phyloP scores from a whole-genome alignment of 2,888 invertebrate species.

The Polyploca ridens region DNA sequence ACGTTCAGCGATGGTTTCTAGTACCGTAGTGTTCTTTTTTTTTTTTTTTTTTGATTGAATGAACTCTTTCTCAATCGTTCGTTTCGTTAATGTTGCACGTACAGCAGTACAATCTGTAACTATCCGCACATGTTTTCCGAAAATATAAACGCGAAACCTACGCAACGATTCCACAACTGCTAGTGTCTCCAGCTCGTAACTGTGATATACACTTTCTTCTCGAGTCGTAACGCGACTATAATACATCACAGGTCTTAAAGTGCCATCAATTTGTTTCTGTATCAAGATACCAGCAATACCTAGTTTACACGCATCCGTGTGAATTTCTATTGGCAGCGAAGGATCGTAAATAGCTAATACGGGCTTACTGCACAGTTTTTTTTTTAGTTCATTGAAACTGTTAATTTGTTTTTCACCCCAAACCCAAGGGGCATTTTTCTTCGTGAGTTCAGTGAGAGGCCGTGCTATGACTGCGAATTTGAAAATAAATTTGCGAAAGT shows the following conservation, averaged over 20 bases:
- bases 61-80: constrained; percentile 3
- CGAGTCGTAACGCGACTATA: constrained; percentile 41
- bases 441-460: constrained; percentile 33
- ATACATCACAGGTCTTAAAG: constrained; percentile 36
- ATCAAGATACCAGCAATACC: constrained; percentile 42
- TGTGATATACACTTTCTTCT: constrained; percentile 44
- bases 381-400: constrained; percentile 29
- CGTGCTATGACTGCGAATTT: constrained; percentile 38
- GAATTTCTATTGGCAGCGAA: constrained; percentile 16
- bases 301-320: constrained; percentile 42
- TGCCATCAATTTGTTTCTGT: constrained; percentile 26
- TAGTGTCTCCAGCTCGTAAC: constrained; percentile 52
- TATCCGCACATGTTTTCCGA: constrained; percentile 31
- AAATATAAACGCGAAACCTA: constrained; percentile 33
- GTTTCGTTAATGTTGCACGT: constrained; percentile 37
- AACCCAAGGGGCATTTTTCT: constrained; percentile 31
- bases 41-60: too few species aligned
- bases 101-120: constrained; percentile 48
- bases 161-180: constrained; percentile 44
- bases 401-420: constrained; percentile 23
- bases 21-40: too few species aligned
- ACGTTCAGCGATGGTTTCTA: too few species aligned
- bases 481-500: constrained; percentile 42
- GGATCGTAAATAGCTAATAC: constrained; percentile 39
- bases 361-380: constrained; percentile 28